A percentile compares a stretch with the other conserved stretches of the same genome.
Evolutionary conservation across 2,113 vertebrate genomes (phyloP).

Genomic region (Camelus bactrianus): DNA sequence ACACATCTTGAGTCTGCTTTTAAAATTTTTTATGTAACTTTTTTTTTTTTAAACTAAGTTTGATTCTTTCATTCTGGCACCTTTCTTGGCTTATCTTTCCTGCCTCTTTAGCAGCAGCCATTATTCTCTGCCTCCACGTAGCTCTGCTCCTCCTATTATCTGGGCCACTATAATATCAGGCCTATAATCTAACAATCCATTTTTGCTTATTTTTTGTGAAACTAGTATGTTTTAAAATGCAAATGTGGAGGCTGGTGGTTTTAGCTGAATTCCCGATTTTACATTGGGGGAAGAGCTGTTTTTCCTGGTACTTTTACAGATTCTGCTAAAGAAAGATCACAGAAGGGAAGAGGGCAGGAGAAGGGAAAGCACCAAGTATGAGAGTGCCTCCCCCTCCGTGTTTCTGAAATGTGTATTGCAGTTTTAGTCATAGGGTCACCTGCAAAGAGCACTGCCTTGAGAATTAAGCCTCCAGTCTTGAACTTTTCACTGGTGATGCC

Average conservation of each 20-base stretch:
- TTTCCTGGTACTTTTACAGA: neutral
- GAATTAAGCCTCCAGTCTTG: neutral
- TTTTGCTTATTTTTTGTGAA: constrained; percentile 66
- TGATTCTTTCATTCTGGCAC: constrained; percentile 54
- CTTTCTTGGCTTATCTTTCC: constrained; percentile 67
- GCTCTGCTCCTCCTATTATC: neutral
- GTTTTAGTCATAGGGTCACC: neutral
- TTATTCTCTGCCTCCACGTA: neutral
- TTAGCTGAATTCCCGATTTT: constrained; percentile 62
- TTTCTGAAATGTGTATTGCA: neutral
- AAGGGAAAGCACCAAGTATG: accelerated
- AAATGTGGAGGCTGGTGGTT: constrained; percentile 37
- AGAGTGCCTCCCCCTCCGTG: neutral
- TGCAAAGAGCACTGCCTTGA: neutral
- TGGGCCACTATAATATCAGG: neutral
- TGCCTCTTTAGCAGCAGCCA: constrained; percentile 49
- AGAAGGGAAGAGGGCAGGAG: neutral
- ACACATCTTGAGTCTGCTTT: constrained; percentile 61
- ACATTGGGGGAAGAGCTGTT: neutral
- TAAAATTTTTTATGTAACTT: constrained; percentile 54
- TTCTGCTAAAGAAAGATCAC: neutral
- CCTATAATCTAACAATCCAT: constrained; percentile 51
- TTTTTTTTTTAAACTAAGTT: neutral
- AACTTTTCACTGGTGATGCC: neutral
- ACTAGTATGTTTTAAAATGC: constrained; percentile 51